A percentile compares a stretch with the other conserved stretches of the same genome.
Evolutionary conservation across 2,888 invertebrate genomes (phyloP).

Genomic region (Eupithecia vulgata): DNA sequence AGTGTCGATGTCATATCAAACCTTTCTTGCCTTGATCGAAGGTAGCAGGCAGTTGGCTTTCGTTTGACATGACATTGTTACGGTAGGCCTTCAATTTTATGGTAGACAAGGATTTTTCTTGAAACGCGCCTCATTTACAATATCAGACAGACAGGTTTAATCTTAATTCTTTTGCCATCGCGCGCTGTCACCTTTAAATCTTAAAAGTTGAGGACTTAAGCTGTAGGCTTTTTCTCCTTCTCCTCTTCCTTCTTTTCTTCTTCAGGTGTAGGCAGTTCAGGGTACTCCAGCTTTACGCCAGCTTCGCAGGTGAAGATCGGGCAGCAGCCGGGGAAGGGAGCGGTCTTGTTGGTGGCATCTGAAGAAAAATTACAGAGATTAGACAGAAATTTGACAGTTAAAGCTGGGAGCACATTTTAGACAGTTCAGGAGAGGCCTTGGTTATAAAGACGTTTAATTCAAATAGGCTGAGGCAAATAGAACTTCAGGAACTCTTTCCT

Average conservation of each 20-base stretch:
- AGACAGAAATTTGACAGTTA: background rate
- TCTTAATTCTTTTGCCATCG: background rate
- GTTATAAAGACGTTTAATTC: background rate
- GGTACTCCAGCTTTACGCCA: constrained; percentile 93
- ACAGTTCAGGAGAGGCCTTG: background rate
- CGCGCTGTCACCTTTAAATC: constrained; percentile 29
- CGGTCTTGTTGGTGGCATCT: constrained; percentile 95
- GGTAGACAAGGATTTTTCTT: background rate
- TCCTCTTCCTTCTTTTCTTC: constrained; percentile 63
- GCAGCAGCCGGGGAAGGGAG: constrained; percentile 93
- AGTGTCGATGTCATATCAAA: background rate
- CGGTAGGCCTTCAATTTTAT: background rate
- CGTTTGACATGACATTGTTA: background rate
- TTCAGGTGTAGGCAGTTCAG: constrained; percentile 86
- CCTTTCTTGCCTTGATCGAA: background rate
- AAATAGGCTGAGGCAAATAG: background rate
- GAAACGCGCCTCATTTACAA: background rate
- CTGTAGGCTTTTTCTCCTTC: constrained; percentile 61
- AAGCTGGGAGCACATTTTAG: too few relatives aligned
- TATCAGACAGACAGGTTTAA: background rate
- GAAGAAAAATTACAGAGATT: constrained; percentile 42
- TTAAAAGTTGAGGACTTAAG: constrained; percentile 55
- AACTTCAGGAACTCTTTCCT: background rate
- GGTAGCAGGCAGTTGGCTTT: background rate
- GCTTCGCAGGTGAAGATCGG: constrained; percentile 93